Conservation (phyloP, 2,797 vertebrate genomes). For the Rhodeus uyekii region DNA sequence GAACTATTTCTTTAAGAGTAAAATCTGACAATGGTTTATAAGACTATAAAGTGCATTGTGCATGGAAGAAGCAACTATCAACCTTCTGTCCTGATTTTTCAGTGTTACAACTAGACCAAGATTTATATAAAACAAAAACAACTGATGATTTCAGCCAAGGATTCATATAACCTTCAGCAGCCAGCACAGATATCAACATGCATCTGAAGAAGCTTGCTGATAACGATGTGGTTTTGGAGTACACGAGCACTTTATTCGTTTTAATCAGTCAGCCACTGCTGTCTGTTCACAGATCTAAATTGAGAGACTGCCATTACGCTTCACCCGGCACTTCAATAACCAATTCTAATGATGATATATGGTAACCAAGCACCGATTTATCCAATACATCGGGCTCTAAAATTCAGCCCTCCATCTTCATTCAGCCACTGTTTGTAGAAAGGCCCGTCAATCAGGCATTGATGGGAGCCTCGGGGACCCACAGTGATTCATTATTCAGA, state of each 20-base stretch:
- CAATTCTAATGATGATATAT: slow-evolving; percentile 75
- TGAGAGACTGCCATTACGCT: slow-evolving; percentile 67
- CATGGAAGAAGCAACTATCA: background rate
- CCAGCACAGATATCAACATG: slow-evolving; percentile 9
- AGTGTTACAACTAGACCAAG: slow-evolving; percentile 9
- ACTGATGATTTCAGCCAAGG: slow-evolving; percentile 11
- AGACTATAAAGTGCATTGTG: background rate
- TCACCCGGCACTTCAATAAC: slow-evolving; percentile 70
- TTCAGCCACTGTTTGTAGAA: slow-evolving; percentile 63
- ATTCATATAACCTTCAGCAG: slow-evolving; percentile 28
- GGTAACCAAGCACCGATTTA: slow-evolving; percentile 69
- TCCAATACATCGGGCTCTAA: slow-evolving; percentile 68
- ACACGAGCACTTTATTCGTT: slow-evolving; percentile 53
- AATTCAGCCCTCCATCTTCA: slow-evolving; percentile 76
- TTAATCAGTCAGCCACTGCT: slow-evolving; percentile 60
- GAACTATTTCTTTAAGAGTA: background rate
- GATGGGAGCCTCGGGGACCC: slow-evolving; percentile 59
- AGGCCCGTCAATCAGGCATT: slow-evolving; percentile 63
- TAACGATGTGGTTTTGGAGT: slow-evolving; percentile 48
- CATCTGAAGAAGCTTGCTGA: slow-evolving; percentile 31
- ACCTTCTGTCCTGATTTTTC: background rate
- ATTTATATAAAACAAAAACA: too few relatives aligned
- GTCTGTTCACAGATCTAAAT: slow-evolving; percentile 66
- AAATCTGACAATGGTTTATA: background rate
- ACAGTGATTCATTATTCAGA: slow-evolving; percentile 65